A percentile compares a stretch with the other conserved stretches of the same genome.
Evolutionary conservation across 2,797 vertebrate genomes (phyloP).

Genomic region (Heterohyrax brucei): DNA sequence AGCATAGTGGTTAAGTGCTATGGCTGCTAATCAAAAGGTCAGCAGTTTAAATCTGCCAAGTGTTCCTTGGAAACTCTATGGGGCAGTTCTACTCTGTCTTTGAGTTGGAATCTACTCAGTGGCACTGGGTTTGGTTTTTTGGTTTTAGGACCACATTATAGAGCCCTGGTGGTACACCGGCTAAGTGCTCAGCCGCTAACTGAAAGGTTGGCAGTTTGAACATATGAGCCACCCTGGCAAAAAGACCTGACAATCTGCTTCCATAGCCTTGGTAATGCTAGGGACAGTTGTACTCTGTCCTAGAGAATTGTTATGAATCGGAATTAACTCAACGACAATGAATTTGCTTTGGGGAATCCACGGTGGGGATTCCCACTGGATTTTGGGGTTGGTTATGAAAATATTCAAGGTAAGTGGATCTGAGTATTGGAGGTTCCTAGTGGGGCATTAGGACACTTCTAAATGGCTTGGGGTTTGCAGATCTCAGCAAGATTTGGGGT

Average conservation of each 20-base stretch:
- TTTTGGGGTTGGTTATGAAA: not conserved
- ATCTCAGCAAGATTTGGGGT: not conserved
- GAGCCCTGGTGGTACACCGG: too few relatives aligned
- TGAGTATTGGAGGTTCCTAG: not conserved
- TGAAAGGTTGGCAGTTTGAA: not conserved
- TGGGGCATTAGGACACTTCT: not conserved
- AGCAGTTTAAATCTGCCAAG: not conserved
- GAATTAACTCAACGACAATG: too few relatives aligned
- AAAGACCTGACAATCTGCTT: not conserved
- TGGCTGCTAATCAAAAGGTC: not conserved
- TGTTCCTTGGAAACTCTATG: too few relatives aligned
- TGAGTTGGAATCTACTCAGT: too few relatives aligned
- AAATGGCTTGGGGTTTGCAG: not conserved
- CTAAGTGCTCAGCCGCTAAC: not conserved
- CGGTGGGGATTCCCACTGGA: not conserved
- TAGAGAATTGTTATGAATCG: too few relatives aligned
- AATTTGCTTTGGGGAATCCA: not conserved
- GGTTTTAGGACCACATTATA: too few relatives aligned
- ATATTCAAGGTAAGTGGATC: not conserved
- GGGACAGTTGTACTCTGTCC: too few relatives aligned
- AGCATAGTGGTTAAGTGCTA: too few relatives aligned
- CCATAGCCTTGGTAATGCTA: too few relatives aligned
- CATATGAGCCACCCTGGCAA: too few relatives aligned
- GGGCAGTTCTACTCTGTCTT: too few relatives aligned
- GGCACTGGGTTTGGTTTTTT: too few relatives aligned